A percentile compares a stretch with the other conserved stretches of the same genome.
Evolutionary conservation across 2,888 invertebrate genomes (phyloP).

Genomic region (Strigamia crassipes): DNA sequence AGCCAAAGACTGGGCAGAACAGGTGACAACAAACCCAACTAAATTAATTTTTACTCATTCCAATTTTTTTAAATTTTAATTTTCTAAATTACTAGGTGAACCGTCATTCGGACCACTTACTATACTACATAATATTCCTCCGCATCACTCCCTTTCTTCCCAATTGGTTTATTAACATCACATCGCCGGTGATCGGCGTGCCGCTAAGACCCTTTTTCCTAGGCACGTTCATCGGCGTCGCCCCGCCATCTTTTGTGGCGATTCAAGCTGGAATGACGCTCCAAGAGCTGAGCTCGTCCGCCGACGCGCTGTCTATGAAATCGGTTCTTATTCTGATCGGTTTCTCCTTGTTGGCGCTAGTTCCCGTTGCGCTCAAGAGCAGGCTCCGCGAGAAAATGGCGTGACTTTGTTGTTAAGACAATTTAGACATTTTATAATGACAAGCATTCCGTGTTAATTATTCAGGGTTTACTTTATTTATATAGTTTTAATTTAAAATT

Average conservation of each 20-base stretch:
- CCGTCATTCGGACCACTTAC: slow-evolving; percentile 83
- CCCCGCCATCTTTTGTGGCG: slow-evolving; percentile 95
- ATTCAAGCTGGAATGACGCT: slow-evolving; percentile 97
- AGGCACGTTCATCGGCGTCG: slow-evolving; percentile 94
- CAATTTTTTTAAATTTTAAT: too few relatives aligned
- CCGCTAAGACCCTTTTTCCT: slow-evolving; percentile 88
- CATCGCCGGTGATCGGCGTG: slow-evolving; percentile 95
- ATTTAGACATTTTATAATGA: neutral
- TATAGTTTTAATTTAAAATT: too few relatives aligned
- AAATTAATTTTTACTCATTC: neutral
- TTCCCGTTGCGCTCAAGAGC: slow-evolving; percentile 85
- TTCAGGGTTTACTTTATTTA: slow-evolving; percentile 10
- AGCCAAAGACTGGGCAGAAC: slow-evolving; percentile 81
- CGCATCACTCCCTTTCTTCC: slow-evolving; percentile 97
- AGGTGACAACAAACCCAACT: slow-evolving; percentile 64
- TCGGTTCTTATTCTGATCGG: slow-evolving; percentile 77
- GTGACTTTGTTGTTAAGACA: neutral
- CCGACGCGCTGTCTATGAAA: slow-evolving; percentile 68
- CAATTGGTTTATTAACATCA: slow-evolving; percentile 98
- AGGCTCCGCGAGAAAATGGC: slow-evolving; percentile 73
- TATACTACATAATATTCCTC: slow-evolving; percentile 96
- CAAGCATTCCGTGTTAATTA: neutral
- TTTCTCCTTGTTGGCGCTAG: slow-evolving; percentile 80
- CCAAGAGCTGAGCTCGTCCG: slow-evolving; percentile 85
- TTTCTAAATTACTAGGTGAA: slow-evolving; percentile 59